These are phyloP conservation scores for Yponomeuta malinellus DNA, from an alignment of 2,888 invertebrate genomes.

Conservation along the genomic window DNA sequence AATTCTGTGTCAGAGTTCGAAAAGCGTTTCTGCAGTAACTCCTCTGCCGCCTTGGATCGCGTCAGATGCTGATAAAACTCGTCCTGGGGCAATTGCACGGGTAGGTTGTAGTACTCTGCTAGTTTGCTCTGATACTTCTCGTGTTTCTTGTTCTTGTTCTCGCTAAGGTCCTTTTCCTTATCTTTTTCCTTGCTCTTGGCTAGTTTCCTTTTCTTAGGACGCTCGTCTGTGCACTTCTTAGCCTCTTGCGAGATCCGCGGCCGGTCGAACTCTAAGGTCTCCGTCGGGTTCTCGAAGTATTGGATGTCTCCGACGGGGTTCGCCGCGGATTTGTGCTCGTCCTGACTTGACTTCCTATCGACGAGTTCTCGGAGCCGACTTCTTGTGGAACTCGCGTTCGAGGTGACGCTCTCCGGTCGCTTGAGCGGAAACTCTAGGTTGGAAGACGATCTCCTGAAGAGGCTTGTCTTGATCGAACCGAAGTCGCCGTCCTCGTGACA, in stretches of 20 bases:
- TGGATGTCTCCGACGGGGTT: conserved; percentile 68
- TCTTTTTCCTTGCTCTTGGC: conserved; percentile 59
- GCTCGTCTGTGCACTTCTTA: conserved; percentile 59
- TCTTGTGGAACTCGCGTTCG: conserved; percentile 70
- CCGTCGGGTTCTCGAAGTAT: conserved; percentile 70
- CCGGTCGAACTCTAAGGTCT: conserved; percentile 67
- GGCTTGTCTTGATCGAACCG: conserved; percentile 70
- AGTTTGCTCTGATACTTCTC: conserved; percentile 69
- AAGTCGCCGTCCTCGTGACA: conserved; percentile 72
- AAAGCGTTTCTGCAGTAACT: conserved; percentile 61
- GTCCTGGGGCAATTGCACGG: conserved; percentile 66
- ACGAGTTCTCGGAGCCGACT: conserved; percentile 72
- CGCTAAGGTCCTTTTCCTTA: conserved; percentile 31
- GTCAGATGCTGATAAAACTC: conserved; percentile 70
- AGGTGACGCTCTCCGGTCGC: conserved; percentile 67
- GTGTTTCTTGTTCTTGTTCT: conserved; percentile 60
- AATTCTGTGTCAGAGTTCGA: conserved; percentile 67
- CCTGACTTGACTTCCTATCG: conserved; percentile 71
- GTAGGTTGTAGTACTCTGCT: conserved; percentile 67
- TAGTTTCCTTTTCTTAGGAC: conserved; percentile 63
- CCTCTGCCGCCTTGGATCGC: conserved; percentile 64
- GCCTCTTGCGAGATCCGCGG: conserved; percentile 59
- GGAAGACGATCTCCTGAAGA: conserved; percentile 67
- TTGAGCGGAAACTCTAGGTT: conserved; percentile 62
- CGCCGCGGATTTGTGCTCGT: conserved; percentile 66